Percentiles rank a stretch among this genome's conserved stretches.
These are phyloP conservation scores for Drosophila kambysellisi DNA, from an alignment of 2,888 invertebrate genomes.

Conservation along the genomic window DNA sequence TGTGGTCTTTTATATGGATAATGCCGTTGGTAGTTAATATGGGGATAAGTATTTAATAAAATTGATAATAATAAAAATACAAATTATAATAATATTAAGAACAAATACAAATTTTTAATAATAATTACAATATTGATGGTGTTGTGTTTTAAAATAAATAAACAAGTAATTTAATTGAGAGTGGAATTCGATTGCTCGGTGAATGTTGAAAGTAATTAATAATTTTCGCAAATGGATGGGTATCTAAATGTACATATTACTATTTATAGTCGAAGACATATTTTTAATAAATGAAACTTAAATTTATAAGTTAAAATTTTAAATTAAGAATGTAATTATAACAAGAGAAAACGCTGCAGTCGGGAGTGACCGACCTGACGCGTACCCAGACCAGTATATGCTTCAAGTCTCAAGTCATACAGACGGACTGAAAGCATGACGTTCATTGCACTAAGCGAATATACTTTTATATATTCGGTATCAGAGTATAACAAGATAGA, in stretches of 20 bases:
- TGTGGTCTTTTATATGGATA: constrained; percentile 1
- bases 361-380: too few species aligned
- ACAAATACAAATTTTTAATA: not conserved
- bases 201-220: too few species aligned
- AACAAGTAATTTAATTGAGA: not conserved
- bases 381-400: too few species aligned
- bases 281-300: not conserved
- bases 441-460: too few species aligned
- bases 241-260: too few species aligned
- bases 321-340: too few species aligned
- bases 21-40: constrained; percentile 1
- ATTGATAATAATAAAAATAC: not conserved
- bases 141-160: not conserved
- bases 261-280: not conserved
- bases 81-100: not conserved
- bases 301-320: not conserved
- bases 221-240: too few species aligned
- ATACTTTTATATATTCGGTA: too few species aligned
- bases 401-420: too few species aligned
- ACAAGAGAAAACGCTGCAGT: too few species aligned
- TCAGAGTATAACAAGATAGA: too few species aligned
- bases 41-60: not conserved
- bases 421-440: too few species aligned
- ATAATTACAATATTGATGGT: not conserved
- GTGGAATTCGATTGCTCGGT: not conserved